Base-by-base conservation (phyloP, 2,113 vertebrate genomes). In the Vicugna pacos region DNA sequence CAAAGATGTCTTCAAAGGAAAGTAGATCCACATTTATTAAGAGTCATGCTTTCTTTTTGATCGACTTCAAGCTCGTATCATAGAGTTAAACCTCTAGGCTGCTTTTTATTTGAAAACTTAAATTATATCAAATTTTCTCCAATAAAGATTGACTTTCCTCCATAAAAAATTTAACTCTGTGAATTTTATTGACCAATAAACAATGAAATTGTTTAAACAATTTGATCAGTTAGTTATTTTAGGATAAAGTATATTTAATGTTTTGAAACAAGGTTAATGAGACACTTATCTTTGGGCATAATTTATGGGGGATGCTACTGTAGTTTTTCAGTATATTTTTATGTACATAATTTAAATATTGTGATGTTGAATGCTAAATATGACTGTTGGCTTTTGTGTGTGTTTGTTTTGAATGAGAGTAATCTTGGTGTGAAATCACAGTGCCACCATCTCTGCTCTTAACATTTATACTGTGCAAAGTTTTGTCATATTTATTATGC, bases 321-420 rank as follows among this genome's bases (percentile, higher is more conserved):
- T 97, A 96, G 92, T 73, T 94, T 94, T 93, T 56, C 15, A 22
- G 52, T 79, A 5, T 56, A 79, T 79, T 56, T 56, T 79, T 79
- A 24, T 62, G 19, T 48, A 91, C 17, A 52, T 85, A 60, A 96
- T 98, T 98, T 98, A 94, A 97, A 87, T 97, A 95, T 24, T 83
- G 64, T 97, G 97, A 97, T 97, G 96, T 98, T 98, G 97, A 98
- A 94, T 98, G 84, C 89, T 96, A 96, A 96, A 90, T 96, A 81
- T 96, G 93, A 94, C 72, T 79, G 0, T 79, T 87, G 90, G 58
- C 83, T 95, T 93, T 97, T 94, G 79, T 79, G 62, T 95, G 79
- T 94, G 77, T 95, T 83, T 98, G 90, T 94, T 96, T 91, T 52
- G 70, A 88, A 64, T 75, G 77, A 90, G 56, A 81, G 58, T 95